phyloP scores from a whole-genome alignment of 2,888 invertebrate genomes.

The Caenorhabditis uteleia region DNA sequence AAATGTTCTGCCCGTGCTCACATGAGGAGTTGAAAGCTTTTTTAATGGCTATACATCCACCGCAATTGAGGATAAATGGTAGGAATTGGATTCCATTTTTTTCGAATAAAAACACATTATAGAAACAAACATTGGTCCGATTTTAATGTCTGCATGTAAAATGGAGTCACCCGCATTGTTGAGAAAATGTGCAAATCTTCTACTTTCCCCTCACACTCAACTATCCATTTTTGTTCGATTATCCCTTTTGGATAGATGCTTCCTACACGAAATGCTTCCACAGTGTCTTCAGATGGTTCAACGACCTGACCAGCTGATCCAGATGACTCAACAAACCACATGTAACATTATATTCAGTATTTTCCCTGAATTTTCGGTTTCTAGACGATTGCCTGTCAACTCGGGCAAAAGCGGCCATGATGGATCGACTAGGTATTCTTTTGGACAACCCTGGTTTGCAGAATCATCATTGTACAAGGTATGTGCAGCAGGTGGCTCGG shows the following conservation, averaged over 20 bases:
- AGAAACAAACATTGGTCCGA: constrained; percentile 68
- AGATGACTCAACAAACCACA: constrained; percentile 68
- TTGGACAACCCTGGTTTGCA: constrained; percentile 63
- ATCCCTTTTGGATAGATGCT: constrained; percentile 68
- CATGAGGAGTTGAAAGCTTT: constrained; percentile 69
- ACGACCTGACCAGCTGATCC: constrained; percentile 67
- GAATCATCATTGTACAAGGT: constrained; percentile 62
- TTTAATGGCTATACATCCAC: constrained; percentile 69
- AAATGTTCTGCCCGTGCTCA: constrained; percentile 66
- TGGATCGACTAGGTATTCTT: constrained; percentile 64
- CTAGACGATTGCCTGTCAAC: constrained; percentile 68
- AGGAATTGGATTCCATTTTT: not conserved
- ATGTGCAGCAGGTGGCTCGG: too few species aligned
- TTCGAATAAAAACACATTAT: not conserved
- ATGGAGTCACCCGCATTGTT: constrained; percentile 69
- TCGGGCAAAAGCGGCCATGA: constrained; percentile 66
- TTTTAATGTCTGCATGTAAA: constrained; percentile 69
- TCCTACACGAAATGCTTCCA: constrained; percentile 68
- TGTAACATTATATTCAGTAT: constrained; percentile 48
- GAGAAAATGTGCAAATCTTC: constrained; percentile 66
- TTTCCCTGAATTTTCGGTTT: not conserved
- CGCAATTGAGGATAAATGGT: constrained; percentile 69
- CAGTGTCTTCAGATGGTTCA: constrained; percentile 66
- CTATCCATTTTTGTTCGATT: constrained; percentile 68
- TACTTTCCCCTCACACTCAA: constrained; percentile 63